Base-by-base conservation (phyloP, 1,140 invertebrate species). In the Penaeus chinensis region DNA sequence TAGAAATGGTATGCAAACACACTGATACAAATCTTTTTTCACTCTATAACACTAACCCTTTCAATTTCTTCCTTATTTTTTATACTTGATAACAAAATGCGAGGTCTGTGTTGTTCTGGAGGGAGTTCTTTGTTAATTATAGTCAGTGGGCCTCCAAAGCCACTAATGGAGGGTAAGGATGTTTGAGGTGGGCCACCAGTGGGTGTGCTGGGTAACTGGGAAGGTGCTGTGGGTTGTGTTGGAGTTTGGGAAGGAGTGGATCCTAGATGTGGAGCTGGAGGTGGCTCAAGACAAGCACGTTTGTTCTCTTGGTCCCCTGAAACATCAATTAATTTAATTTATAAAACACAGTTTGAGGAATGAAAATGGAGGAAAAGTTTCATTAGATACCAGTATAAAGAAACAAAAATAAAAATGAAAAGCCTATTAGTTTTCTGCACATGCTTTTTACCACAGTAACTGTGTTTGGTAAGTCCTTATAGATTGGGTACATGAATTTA, bases 291-390 rank as follows among this genome's bases (percentile, higher is more conserved):
- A 22, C 89, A 82, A 8, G 80, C 37, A 10, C 89, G 71, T 71
- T 90, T 90, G 62, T 78, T 90, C 77, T 90, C 89, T 60, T 87
- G 84, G 24, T 90, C 89, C 27, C 89, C 89, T 89, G 76, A 18
- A 80, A 54, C 79, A 60, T 37, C 13, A 63, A 66, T 18, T 5
- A 0, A 69, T 47, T 19, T 22, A n/a, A 60, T 80, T 74, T 18
- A 37, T 4, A 27, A 74, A 74, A 13, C 11, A 27, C 10, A 74
- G 13, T 74, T 27, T 37, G 1, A 37, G 24, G 24, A 74, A 74
- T 13, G 16, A 54, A 54, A 54, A 54, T 13, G 54, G 10, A 54
- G 8, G 54, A 16, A 54, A 54, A 13, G 24, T 54, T 82, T 22
- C n/a, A 54, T 32, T 54, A 81, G 0, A 81, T 74, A 54, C 54